Conservation (phyloP, 2,888 invertebrate species). For the Sympetrum striolatum region DNA sequence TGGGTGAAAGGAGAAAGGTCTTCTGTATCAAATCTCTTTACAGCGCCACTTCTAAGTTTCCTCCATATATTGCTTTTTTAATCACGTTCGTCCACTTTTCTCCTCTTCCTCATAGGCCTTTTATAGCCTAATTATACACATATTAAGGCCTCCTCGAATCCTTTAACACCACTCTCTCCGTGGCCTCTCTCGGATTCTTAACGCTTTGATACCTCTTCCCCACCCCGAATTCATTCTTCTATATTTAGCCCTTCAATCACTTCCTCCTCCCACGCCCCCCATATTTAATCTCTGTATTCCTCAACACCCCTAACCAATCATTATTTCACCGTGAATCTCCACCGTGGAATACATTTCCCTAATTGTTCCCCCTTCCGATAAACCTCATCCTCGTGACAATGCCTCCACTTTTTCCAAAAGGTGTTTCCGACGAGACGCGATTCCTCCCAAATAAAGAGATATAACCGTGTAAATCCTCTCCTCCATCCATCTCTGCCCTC, state of each 20-base stretch:
- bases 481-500: neutral
- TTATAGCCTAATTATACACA: no score
- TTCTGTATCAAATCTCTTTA: neutral
- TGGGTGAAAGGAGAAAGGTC: no score
- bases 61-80: neutral
- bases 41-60: neutral
- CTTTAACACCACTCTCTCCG: neutral
- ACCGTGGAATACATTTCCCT: neutral
- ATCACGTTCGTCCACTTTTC: neutral
- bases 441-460: neutral
- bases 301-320: no score
- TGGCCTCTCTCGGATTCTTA: neutral
- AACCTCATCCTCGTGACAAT: neutral
- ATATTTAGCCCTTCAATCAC: neutral
- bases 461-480: neutral
- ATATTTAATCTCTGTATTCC: no score
- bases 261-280: neutral
- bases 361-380: neutral
- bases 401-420: neutral
- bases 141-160: neutral
- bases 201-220: neutral
- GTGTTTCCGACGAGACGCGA: neutral
- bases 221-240: neutral
- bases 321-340: neutral
- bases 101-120: neutral